phyloP scores from a whole-genome alignment of 2,113 vertebrate species.

The Phalacrocorax carbo region DNA sequence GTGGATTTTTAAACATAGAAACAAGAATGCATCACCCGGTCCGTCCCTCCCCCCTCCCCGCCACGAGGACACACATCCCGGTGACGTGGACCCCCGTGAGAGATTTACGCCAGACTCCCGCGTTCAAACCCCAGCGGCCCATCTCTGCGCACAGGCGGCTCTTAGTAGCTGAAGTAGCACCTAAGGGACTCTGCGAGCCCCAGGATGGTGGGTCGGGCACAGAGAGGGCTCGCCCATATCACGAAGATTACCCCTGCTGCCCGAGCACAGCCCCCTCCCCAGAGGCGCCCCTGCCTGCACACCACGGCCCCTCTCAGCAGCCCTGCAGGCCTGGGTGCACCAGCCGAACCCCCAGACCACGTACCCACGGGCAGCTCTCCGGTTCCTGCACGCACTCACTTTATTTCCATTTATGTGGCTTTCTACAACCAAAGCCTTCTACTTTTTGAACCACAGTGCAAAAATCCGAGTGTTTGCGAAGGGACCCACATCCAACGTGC shows the following conservation, averaged over 20 bases:
- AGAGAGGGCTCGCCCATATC: background rate
- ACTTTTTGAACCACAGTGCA: background rate
- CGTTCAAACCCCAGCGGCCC: background rate
- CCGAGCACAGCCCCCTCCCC: background rate
- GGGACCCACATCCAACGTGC: background rate
- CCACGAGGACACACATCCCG: rapidly evolving
- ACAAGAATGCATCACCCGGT: background rate
- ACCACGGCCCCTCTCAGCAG: rapidly evolving
- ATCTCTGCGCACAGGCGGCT: rapidly evolving
- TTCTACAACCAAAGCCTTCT: background rate
- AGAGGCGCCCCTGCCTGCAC: background rate
- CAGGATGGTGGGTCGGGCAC: too few species aligned
- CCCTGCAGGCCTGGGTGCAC: background rate
- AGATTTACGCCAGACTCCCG: too few species aligned
- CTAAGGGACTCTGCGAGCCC: background rate
- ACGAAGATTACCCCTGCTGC: background rate
- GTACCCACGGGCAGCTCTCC: background rate
- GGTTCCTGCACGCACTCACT: background rate
- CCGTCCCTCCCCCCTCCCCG: background rate
- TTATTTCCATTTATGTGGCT: background rate
- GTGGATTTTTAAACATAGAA: background rate
- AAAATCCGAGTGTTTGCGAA: background rate
- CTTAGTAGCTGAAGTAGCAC: background rate
- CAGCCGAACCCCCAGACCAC: rapidly evolving
- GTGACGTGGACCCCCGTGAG: rapidly evolving